A percentile compares a stretch with the other conserved stretches of the same genome.
Evolutionary conservation across 2,113 vertebrate genomes (phyloP).

Genomic region (Corapipo altera): DNA sequence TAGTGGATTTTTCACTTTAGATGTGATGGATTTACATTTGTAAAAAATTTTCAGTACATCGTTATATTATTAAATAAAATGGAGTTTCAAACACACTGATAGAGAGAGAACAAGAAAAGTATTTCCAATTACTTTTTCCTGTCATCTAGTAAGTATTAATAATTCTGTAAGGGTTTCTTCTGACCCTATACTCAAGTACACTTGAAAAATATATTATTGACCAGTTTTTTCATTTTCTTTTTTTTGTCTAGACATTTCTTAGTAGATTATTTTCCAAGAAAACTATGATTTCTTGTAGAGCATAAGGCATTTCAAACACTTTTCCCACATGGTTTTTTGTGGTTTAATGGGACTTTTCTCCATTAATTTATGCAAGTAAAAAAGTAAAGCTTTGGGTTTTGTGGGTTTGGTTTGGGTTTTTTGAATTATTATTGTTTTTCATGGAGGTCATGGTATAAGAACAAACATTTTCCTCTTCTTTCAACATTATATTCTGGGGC

Average conservation of each 20-base stretch:
- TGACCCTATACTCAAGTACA: background rate
- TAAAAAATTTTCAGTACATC: conserved; percentile 61
- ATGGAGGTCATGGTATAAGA: background rate
- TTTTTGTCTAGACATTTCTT: background rate
- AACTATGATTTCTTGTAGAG: background rate
- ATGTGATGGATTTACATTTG: conserved; percentile 74
- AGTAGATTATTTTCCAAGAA: background rate
- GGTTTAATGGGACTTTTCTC: background rate
- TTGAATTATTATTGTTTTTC: background rate
- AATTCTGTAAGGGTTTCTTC: background rate
- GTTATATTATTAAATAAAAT: conserved; percentile 53
- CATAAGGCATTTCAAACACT: background rate
- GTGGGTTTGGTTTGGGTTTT: background rate
- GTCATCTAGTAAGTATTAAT: background rate
- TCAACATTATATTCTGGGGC: background rate
- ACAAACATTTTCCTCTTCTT: background rate
- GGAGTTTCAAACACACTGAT: conserved; percentile 42
- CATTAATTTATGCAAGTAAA: background rate
- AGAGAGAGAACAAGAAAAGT: background rate
- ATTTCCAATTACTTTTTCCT: background rate
- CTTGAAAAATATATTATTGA: background rate
- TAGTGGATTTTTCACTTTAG: conserved; percentile 49
- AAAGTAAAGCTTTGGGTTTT: background rate
- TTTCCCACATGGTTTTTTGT: background rate
- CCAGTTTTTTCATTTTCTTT: background rate